A percentile compares a stretch with the other conserved stretches of the same genome.
These are phyloP conservation scores for Tor tambroides DNA, from an alignment of 2,113 vertebrate genomes.

Conservation along the genomic window DNA sequence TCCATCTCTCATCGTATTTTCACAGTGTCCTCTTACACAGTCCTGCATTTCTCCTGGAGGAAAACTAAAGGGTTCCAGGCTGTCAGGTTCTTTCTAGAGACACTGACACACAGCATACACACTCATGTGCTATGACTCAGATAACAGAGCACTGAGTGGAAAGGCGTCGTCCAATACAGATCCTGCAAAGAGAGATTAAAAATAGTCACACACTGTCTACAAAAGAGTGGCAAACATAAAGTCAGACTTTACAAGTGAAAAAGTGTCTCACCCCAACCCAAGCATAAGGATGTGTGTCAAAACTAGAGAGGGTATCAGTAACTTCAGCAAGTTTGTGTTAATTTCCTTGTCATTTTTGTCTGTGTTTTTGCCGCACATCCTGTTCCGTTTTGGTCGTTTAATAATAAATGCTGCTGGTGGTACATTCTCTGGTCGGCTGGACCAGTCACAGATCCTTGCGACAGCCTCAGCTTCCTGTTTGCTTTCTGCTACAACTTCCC, in stretches of 20 bases:
- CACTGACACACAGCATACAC: background rate
- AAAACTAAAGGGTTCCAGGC: background rate
- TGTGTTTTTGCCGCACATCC: constrained; percentile 88
- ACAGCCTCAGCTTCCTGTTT: constrained; percentile 87
- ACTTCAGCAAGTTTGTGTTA: constrained; percentile 88
- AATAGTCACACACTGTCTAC: background rate
- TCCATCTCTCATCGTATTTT: background rate
- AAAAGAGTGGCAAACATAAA: background rate
- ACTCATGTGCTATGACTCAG: background rate
- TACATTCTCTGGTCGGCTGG: constrained; percentile 90
- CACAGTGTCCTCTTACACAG: constrained; percentile 1
- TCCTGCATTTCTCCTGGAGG: background rate
- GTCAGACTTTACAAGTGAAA: background rate
- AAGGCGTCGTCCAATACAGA: constrained; percentile 90
- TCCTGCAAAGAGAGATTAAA: constrained; percentile 69
- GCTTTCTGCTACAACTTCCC: constrained; percentile 90
- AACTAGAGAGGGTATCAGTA: constrained; percentile 90
- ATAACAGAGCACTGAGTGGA: constrained; percentile 74
- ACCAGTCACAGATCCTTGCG: constrained; percentile 96
- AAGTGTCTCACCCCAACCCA: constrained; percentile 85
- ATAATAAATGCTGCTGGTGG: constrained; percentile 94
- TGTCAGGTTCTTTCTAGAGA: constrained; percentile 1
- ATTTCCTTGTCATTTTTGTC: constrained; percentile 94
- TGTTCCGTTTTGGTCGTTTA: constrained; percentile 81
- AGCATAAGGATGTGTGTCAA: constrained; percentile 91